Base-by-base conservation (phyloP, 2,113 vertebrate genomes). In the Labeo rohita region DNA sequence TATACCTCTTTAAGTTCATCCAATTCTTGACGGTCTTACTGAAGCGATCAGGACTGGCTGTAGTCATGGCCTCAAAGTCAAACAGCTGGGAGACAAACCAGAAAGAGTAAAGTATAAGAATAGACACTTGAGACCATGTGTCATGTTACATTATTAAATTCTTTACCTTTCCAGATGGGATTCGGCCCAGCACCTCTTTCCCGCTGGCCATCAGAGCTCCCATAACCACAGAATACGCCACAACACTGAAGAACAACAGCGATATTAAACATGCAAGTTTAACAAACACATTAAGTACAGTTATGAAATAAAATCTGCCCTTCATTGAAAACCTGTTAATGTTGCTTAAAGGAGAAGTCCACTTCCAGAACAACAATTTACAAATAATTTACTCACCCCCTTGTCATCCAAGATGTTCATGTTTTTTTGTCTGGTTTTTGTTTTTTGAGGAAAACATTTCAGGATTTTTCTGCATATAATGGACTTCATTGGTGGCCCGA, bases 61-160 rank as follows among this genome's bases (percentile, higher is more conserved):
- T 97, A 52, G 97, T 99, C 98, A 99, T 98, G 77, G 98, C 98
- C 94, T 99, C 98, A 92, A 99, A 99, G 89, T 99, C 98, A 87
- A 99, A 96, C 90, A 99, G 91, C 98, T 99, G 91, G 80, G 87
- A 65, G 47, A 83, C 8, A 50, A 66, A 49, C 47, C 9, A 68
- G 23, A 49, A 65, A 28, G 15, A n/a, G 21, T 80, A 1, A 80
- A n/a, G 77, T 3, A 34, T 49, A 34, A 66, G 21, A 66, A 36
- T 47, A 80, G 7, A 65, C 7, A 4, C 34, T 78, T 80, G 1
- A 21, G 3, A 7, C 23, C 47, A 59, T 50, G 73, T 11, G 68
- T n/a, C 16, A 18, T n/a, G 13, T 76, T 12, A 8, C 18, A 77
- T 77, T 52, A 54, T 18, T 54, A 2, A 77, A 34, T 1, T 50